These are phyloP conservation scores for Orthonychiurus folsomi DNA, from an alignment of 2,888 invertebrate genomes.

Conservation along the genomic window DNA sequence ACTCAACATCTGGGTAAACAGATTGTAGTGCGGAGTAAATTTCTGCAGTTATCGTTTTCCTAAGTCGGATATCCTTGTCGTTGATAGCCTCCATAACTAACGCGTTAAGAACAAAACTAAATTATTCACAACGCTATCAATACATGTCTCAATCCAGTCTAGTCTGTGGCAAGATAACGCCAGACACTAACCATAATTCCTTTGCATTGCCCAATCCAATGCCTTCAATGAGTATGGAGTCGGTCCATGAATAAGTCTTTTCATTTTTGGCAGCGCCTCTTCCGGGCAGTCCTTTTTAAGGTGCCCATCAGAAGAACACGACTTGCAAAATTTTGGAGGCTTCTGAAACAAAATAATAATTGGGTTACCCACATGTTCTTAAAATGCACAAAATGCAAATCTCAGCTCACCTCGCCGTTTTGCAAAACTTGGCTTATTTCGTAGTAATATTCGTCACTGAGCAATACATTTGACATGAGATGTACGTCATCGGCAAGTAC, in stretches of 20 bases:
- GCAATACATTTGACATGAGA: constrained; percentile 31
- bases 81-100: constrained; percentile 35
- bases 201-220: constrained; percentile 43
- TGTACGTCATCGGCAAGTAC: constrained; percentile 22
- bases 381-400: too few species aligned
- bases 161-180: too few species aligned
- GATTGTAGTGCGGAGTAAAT: constrained; percentile 43
- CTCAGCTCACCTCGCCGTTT: constrained; percentile 41
- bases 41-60: constrained; percentile 42
- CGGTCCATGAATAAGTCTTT: constrained; percentile 43
- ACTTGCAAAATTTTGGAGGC: constrained; percentile 45
- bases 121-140: constrained; percentile 14
- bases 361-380: too few species aligned
- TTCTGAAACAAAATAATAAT: constrained; percentile 26
- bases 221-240: constrained; percentile 40
- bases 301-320: constrained; percentile 50
- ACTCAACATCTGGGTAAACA: constrained; percentile 44
- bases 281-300: constrained; percentile 47
- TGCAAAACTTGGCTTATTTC: constrained; percentile 42
- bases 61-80: constrained; percentile 39
- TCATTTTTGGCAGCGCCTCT: constrained; percentile 45
- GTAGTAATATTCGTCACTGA: constrained; percentile 39
- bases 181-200: constrained; percentile 41
- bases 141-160: constrained; percentile 2
- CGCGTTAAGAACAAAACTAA: constrained; percentile 19